These are phyloP conservation scores for Eriocheir sinensis DNA, from an alignment of 1,140 invertebrate species.

Conservation along the genomic window DNA sequence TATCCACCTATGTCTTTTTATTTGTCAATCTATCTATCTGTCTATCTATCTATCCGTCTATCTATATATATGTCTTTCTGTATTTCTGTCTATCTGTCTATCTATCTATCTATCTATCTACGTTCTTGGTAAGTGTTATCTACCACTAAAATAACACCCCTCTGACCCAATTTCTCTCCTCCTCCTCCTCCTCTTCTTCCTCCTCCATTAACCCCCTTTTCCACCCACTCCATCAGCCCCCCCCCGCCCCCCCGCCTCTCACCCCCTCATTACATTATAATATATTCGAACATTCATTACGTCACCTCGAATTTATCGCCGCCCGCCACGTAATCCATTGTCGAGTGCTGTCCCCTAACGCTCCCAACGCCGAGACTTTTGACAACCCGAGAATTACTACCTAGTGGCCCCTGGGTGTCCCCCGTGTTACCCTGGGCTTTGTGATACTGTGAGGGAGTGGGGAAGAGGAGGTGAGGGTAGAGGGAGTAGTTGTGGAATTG, in stretches of 20 bases:
- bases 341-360: neutral
- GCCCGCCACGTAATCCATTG: neutral
- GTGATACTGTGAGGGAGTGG: too few species aligned
- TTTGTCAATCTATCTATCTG: neutral
- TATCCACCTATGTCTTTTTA: neutral
- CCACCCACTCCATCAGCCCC: neutral
- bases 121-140: too few species aligned
- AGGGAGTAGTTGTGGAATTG: too few species aligned
- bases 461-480: too few species aligned
- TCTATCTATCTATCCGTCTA: too few species aligned
- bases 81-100: too few species aligned
- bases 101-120: neutral
- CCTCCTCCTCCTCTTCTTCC: neutral
- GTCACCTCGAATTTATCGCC: neutral
- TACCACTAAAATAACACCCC: too few species aligned
- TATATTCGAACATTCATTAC: constrained; percentile 18
- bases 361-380: neutral
- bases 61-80: too few species aligned
- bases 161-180: too few species aligned
- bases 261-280: neutral
- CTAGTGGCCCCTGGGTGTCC: neutral
- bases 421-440: neutral
- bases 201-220: neutral
- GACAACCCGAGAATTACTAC: neutral
- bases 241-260: neutral